phyloP scores from a whole-genome alignment of 2,797 vertebrate genomes.

The Acanthurus leucopareius region DNA sequence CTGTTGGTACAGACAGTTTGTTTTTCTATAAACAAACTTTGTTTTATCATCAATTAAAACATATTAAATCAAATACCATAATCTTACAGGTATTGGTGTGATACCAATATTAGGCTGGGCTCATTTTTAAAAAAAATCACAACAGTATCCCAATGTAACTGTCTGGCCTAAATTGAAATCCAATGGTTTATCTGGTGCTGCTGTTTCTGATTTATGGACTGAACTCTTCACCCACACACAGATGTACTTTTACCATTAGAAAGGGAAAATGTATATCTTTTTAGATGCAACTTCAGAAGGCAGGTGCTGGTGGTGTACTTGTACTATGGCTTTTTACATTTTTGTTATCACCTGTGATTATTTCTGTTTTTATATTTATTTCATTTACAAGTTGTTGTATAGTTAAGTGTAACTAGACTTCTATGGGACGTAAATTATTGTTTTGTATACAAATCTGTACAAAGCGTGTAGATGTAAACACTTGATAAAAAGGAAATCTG shows the following conservation, averaged over 20 bases:
- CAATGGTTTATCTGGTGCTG: slow-evolving; percentile 55
- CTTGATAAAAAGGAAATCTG: slow-evolving; percentile 86
- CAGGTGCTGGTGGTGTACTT: slow-evolving; percentile 77
- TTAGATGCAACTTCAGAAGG: slow-evolving; percentile 71
- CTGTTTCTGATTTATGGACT: slow-evolving; percentile 57
- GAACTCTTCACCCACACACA: slow-evolving; percentile 48
- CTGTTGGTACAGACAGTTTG: neutral
- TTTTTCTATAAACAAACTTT: slow-evolving; percentile 28
- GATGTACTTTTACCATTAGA: slow-evolving; percentile 72
- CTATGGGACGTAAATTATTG: slow-evolving; percentile 99
- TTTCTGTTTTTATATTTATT: slow-evolving; percentile 88
- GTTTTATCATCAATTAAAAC: slow-evolving; percentile 34
- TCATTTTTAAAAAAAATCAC: no score
- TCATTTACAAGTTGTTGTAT: slow-evolving; percentile 88
- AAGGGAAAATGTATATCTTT: slow-evolving; percentile 72
- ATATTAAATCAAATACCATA: slow-evolving; percentile 33
- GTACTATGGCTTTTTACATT: slow-evolving; percentile 74
- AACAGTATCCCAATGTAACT: slow-evolving; percentile 39
- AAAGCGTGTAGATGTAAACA: slow-evolving; percentile 97
- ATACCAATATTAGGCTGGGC: slow-evolving; percentile 29
- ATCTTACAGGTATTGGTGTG: slow-evolving; percentile 25
- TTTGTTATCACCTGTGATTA: slow-evolving; percentile 79
- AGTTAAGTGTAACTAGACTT: slow-evolving; percentile 89
- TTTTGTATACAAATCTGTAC: slow-evolving; percentile 98
- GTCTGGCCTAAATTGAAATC: slow-evolving; percentile 40